Percentiles rank a stretch among this genome's conserved stretches.
Evolutionary conservation across 2,888 invertebrate genomes (phyloP).

Genomic region (Meiosimyza decipiens): DNA sequence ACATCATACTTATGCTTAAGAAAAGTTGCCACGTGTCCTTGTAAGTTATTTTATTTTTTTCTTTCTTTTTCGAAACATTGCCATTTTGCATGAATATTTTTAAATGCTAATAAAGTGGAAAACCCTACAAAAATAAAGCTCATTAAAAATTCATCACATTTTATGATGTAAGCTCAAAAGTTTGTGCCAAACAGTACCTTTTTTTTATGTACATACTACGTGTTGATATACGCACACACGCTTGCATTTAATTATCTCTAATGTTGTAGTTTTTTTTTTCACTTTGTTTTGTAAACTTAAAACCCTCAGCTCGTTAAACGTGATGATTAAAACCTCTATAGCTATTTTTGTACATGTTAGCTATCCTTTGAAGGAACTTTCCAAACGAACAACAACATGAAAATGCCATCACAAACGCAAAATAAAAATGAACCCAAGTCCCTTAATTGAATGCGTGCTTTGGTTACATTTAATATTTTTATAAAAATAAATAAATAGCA

Average conservation of each 20-base stretch:
- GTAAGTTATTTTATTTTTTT: conserved; percentile 6
- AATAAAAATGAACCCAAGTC: background rate
- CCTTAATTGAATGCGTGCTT: conserved; percentile 18
- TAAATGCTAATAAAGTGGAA: background rate
- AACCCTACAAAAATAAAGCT: too few relatives aligned
- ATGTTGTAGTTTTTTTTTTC: conserved; percentile 8
- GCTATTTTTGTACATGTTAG: conserved; percentile 16
- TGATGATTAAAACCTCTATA: conserved; percentile 36
- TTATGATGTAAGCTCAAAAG: background rate
- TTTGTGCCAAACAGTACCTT: background rate
- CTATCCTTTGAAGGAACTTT: conserved; percentile 46
- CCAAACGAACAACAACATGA: background rate
- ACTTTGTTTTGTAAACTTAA: conserved; percentile 15
- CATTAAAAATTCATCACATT: background rate
- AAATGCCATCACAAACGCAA: conserved; percentile 16
- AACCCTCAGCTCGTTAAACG: conserved; percentile 26
- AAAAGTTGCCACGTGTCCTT: conserved; percentile 15
- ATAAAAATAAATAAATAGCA: background rate
- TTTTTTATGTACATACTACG: too few relatives aligned
- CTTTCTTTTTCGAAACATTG: background rate
- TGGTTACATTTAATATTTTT: conserved; percentile 13
- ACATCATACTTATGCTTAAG: background rate
- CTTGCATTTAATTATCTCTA: background rate
- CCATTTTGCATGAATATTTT: conserved; percentile 2
- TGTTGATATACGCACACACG: background rate